phyloP scores from a whole-genome alignment of 30 jellyfish, hydroid and myxozoan species.

The Aurelia sp. region DNA sequence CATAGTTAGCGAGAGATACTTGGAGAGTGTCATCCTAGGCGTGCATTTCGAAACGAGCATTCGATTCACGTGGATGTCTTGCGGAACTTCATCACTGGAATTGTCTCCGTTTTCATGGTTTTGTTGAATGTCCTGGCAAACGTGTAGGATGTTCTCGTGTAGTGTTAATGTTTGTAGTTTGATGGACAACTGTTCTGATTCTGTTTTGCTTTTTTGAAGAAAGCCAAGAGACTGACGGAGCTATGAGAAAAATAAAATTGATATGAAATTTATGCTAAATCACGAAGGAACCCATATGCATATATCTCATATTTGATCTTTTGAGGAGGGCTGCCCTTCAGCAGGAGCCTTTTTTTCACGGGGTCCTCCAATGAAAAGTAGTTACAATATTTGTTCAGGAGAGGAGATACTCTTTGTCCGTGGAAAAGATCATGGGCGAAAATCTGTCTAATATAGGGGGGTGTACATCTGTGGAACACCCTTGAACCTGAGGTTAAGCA shows the following conservation, averaged over 20 bases:
- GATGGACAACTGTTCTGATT: background rate
- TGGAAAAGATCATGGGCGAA: too few relatives aligned
- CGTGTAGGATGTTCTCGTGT: slow-evolving; percentile 86
- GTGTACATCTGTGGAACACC: too few relatives aligned
- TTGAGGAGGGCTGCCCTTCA: too few relatives aligned
- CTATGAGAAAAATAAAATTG: background rate
- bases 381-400: too few relatives aligned
- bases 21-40: slow-evolving; percentile 79
- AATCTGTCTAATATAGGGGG: too few relatives aligned
- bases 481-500: too few relatives aligned
- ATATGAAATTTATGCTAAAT: too few relatives aligned
- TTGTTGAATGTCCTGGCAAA: slow-evolving; percentile 76
- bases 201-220: slow-evolving; percentile 14
- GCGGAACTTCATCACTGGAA: slow-evolving; percentile 70
- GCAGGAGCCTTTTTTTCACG: too few relatives aligned
- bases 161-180: slow-evolving; percentile 42
- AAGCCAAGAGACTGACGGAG: slow-evolving; percentile 73
- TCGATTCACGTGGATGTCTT: slow-evolving; percentile 72
- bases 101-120: slow-evolving; percentile 19
- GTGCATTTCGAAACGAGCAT: slow-evolving; percentile 80
- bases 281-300: too few relatives aligned
- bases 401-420: too few relatives aligned
- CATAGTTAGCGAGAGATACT: slow-evolving; percentile 69
- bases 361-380: too few relatives aligned
- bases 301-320: too few relatives aligned